These are phyloP conservation scores for Nephrotoma appendiculata DNA, from an alignment of 2,888 invertebrate genomes.

Conservation along the genomic window DNA sequence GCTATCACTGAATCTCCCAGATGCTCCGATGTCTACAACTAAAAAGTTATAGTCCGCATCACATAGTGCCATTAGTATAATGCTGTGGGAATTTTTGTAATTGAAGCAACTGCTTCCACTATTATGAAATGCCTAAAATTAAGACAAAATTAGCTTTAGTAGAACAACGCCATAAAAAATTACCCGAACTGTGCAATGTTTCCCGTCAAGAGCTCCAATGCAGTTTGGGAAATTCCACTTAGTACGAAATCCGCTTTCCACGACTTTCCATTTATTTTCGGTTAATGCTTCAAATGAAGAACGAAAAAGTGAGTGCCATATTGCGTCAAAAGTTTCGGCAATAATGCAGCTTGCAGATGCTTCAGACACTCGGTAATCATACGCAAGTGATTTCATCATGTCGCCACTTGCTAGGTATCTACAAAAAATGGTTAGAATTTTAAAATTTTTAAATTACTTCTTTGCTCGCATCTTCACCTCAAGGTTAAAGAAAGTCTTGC, in stretches of 20 bases:
- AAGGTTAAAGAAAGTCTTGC: background rate
- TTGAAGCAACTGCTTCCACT: slow-evolving; percentile 7
- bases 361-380: background rate
- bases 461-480: background rate
- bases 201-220: background rate
- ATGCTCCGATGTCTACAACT: no score
- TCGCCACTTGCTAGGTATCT: slow-evolving; percentile 2
- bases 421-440: background rate
- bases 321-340: background rate
- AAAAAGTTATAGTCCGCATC: no score
- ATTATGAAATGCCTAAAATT: background rate
- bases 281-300: background rate
- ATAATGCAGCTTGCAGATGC: background rate
- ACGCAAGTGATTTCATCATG: background rate
- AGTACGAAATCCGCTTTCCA: background rate
- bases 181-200: background rate
- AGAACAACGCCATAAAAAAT: background rate
- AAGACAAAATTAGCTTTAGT: background rate
- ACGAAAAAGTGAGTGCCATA: background rate
- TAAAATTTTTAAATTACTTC: background rate
- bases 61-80: no score
- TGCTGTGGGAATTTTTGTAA: slow-evolving; percentile 8
- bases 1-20: slow-evolving; percentile 1
- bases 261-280: background rate
- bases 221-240: background rate